Evolutionary conservation across 2,113 vertebrate species (phyloP).

Genomic region (Perognathus longimembris): DNA sequence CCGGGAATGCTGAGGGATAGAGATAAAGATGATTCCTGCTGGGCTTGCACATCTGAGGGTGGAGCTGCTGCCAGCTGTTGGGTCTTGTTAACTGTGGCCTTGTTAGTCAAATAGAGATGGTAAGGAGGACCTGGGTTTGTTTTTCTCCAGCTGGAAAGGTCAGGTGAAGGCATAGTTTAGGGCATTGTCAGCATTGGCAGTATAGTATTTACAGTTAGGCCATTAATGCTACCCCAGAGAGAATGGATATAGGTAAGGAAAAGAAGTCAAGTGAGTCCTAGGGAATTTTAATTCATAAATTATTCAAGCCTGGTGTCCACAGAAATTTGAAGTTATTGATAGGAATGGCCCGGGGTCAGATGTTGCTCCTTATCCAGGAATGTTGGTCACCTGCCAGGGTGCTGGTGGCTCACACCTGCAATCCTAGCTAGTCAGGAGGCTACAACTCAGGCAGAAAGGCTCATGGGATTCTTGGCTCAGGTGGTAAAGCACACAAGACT

Average conservation of each 20-base stretch:
- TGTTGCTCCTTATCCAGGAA: not conserved
- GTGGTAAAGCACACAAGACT: no score
- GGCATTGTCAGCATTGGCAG: not conserved
- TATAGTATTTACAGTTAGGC: not conserved
- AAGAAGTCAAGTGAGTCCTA: not conserved
- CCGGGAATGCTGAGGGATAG: not conserved
- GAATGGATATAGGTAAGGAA: not conserved
- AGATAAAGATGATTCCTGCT: not conserved
- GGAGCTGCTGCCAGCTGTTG: not conserved
- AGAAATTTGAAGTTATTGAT: no score
- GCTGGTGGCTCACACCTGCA: no score
- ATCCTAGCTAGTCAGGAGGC: no score
- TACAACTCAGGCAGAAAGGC: no score
- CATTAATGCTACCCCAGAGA: not conserved
- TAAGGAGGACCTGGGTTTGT: not conserved
- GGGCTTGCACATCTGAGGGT: not conserved
- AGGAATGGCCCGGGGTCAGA: no score
- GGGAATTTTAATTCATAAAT: not conserved
- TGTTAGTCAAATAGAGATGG: not conserved
- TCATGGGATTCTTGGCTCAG: no score
- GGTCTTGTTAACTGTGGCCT: not conserved
- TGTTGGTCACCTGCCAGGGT: no score
- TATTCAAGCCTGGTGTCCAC: no score
- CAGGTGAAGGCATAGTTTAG: not conserved
- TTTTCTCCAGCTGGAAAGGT: not conserved